A percentile compares a stretch with the other conserved stretches of the same genome.
Evolutionary conservation across 2,888 invertebrate genomes (phyloP).

Genomic region (Drosophila sordidula): DNA sequence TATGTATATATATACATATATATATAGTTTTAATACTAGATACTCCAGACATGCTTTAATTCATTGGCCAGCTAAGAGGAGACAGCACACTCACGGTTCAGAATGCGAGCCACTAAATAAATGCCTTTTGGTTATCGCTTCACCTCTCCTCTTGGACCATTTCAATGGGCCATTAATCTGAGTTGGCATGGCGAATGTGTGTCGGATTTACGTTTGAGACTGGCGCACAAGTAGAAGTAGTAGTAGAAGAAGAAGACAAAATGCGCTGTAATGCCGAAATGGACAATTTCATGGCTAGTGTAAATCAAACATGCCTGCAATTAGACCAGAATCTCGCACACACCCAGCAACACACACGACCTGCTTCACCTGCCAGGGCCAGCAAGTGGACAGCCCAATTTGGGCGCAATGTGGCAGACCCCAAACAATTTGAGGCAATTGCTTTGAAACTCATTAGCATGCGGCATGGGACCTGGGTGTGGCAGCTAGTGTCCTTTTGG

Average conservation of each 20-base stretch:
- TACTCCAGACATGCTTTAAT: slow-evolving; percentile 29
- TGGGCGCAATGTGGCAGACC: slow-evolving; percentile 34
- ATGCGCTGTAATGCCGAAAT: slow-evolving; percentile 67
- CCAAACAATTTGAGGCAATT: slow-evolving; percentile 70
- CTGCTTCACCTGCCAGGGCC: slow-evolving; percentile 26
- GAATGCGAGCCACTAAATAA: slow-evolving; percentile 61
- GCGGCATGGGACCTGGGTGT: slow-evolving; percentile 40
- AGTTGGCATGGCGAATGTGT: slow-evolving; percentile 52
- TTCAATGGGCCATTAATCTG: slow-evolving; percentile 71
- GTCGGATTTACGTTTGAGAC: slow-evolving; percentile 60
- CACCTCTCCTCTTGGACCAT: slow-evolving; percentile 28
- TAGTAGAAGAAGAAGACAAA: slow-evolving; percentile 43
- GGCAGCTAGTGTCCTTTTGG: slow-evolving; percentile 7
- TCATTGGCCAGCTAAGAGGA: slow-evolving; percentile 36
- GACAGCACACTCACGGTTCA: not conserved
- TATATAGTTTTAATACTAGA: not conserved
- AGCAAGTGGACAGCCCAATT: slow-evolving; percentile 37
- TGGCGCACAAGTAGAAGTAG: slow-evolving; percentile 17
- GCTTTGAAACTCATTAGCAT: slow-evolving; percentile 74
- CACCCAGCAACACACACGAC: slow-evolving; percentile 2
- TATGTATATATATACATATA: too few species aligned
- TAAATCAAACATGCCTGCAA: slow-evolving; percentile 79
- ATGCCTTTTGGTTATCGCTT: slow-evolving; percentile 50
- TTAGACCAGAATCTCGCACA: slow-evolving; percentile 41
- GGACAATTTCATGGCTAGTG: slow-evolving; percentile 77